phyloP scores from a whole-genome alignment of 2,888 invertebrate species.

The Pomacea canaliculata region DNA sequence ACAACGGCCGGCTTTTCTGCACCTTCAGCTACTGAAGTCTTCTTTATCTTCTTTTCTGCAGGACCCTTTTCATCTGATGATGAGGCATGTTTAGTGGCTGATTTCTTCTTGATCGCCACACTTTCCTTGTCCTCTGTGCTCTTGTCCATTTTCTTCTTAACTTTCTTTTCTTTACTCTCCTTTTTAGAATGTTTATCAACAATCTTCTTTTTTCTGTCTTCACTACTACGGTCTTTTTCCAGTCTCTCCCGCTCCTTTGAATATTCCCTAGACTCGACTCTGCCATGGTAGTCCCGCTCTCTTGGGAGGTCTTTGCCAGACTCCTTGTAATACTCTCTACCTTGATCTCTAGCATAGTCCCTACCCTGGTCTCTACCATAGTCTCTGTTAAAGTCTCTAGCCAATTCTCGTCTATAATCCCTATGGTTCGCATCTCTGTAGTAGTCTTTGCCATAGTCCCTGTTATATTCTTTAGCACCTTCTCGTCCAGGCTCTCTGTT shows the following conservation, averaged over 20 bases:
- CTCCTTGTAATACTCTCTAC: constrained; percentile 9
- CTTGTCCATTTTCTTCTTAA: constrained; percentile 40
- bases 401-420: too few relatives aligned
- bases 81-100: background rate
- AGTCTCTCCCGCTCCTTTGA: constrained; percentile 39
- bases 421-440: constrained; percentile 27
- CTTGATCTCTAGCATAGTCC: constrained; percentile 16
- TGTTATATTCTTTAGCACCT: constrained; percentile 5
- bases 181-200: constrained; percentile 67
- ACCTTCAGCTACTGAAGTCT: constrained; percentile 47
- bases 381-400: too few relatives aligned
- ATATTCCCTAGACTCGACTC: too few relatives aligned
- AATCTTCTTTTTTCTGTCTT: constrained; percentile 70
- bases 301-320: constrained; percentile 11
- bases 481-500: constrained; percentile 5
- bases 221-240: constrained; percentile 69
- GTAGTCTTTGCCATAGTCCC: constrained; percentile 22
- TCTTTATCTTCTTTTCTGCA: constrained; percentile 70
- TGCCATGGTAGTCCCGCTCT: constrained; percentile 71
- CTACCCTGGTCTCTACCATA: too few relatives aligned
- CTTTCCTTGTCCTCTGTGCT: constrained; percentile 38
- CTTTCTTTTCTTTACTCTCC: constrained; percentile 37
- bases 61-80: constrained; percentile 43
- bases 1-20: constrained; percentile 9
- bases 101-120: constrained; percentile 54